A percentile compares a stretch with the other conserved stretches of the same genome.
phyloP scores from a whole-genome alignment of 2,888 invertebrate species.

The Zelleria hepariella region DNA sequence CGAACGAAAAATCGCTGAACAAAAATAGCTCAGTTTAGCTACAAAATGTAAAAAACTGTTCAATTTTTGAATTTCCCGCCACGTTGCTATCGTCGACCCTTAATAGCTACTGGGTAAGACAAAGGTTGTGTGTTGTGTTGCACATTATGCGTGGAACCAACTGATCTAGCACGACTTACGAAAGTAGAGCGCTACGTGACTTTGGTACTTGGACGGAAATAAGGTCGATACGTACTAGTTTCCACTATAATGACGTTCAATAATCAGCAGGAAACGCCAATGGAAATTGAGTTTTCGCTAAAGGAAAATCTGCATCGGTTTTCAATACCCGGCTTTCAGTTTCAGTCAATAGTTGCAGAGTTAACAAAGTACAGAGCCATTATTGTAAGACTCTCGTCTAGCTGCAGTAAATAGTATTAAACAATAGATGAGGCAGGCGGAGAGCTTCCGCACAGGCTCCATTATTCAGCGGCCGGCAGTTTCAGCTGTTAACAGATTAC shows the following conservation, averaged over 20 bases:
- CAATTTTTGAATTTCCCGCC: too few species aligned
- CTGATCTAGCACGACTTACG: background rate
- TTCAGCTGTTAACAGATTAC: conserved; percentile 43
- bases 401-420: background rate
- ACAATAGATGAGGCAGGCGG: background rate
- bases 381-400: background rate
- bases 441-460: background rate
- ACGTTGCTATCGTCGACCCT: too few species aligned
- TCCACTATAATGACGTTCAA: background rate
- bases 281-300: background rate
- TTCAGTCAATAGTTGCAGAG: background rate
- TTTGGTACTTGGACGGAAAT: background rate
- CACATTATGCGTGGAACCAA: background rate
- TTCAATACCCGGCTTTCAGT: background rate
- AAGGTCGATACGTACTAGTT: background rate
- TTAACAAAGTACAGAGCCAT: background rate
- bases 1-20: too few species aligned
- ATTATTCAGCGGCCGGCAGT: conserved; percentile 5
- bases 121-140: background rate
- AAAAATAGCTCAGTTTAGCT: too few species aligned
- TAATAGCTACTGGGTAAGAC: background rate
- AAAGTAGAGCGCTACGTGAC: conserved; percentile 6
- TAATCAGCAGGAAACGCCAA: background rate
- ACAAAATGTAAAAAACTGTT: too few species aligned
- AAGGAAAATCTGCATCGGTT: background rate